Base-by-base conservation (phyloP, 2,888 invertebrate species). In the Timema podura region DNA sequence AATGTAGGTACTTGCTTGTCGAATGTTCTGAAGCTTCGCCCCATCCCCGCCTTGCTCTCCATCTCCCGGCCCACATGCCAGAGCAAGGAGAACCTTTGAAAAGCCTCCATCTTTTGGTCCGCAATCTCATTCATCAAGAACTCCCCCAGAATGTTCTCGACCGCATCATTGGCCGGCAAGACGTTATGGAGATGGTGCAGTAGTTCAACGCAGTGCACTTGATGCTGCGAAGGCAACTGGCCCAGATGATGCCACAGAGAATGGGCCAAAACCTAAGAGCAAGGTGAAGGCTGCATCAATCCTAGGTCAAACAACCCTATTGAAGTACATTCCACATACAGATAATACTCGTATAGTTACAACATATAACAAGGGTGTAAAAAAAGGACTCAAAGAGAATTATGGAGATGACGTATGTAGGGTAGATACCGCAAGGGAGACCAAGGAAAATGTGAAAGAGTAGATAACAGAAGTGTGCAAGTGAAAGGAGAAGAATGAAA, bases 61-160 rank as follows among this genome's bases (percentile, higher is more conserved):
- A 89, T 83, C 75, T 91, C 91, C 68, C 92, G 81, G 0, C 92
- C 91, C 48, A 92, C 82, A 80, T 93, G 91, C 92, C 92, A 93
- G 11, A 93, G 81, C 9, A 88, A 82, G 10, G 87, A 83, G 77
- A 90, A 90, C 76, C 88, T 84, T 76, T 87, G 86, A 75, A 89
- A 86, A 47, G 87, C 85, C 73, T 86, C 85, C n/a, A 88, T 82
- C 71, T 81, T 82, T 66, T 78, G 79, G 59, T 75, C 75, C 13
- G 73, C 77, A 70, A 80, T 81, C 30, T 83, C 83, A 30, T 79
- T 78, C 1, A 83, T 82, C 48, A 86, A 77, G 57, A 83, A 79
- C 9, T 77, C 76, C 45, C 87, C 89, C 66, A 92, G 89, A 0
- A 91, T 86, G 72, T 89, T 86, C 78, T 92, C 92, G 65, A 92